Evolutionary conservation across 2,113 vertebrate species (phyloP), one percentile per base, ranked within the genome.

Genomic region (Penelope pileata): DNA sequence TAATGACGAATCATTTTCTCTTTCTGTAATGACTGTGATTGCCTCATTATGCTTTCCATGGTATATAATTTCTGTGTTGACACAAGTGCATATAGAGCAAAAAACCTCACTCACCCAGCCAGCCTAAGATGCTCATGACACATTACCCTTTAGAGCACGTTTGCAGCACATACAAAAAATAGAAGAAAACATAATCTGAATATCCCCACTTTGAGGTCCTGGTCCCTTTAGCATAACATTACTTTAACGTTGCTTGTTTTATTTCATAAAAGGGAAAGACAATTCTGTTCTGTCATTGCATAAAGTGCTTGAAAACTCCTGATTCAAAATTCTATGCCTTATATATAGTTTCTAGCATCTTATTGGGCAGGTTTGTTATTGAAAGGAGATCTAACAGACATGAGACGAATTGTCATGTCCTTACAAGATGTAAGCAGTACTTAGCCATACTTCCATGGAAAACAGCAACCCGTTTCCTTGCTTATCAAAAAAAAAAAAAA

Each of bases 41-140:
- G 94, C 78, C 50, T 95, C 86, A 63, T 92, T 94, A 91, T 79
- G 70, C 76, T 94, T 97, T 76, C 47, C 91, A 82, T 53, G 72
- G 83, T 76, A 34, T 93, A 30, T 93, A 95, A 93, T 96, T 95
- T 94, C 81, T 93, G 16, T 76, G 80, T 84, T 94, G 93, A 94
- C 92, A 91, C 72, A 83, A 90, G 74, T 54, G 73, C 78, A 73
- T 50, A 72, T 51, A 56, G 34, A 93, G 87, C 60, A 84, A 80
- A 87, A 83, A 78, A 51, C 68, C 94, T 94, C 34, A 53, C 82
- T 95, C 67, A 76, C 69, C 93, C 91, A 90, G 93, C 86, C 90
- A 91, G 90, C 56, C 86, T 48, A 30, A 82, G 74, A 87, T 16
- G 21, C 67, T 79, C 1, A 0, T 30, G 51, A 62, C 64, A 22